These are phyloP conservation scores for Cottoperca gobio DNA, from an alignment of 2,797 vertebrate genomes.

Conservation along the genomic window DNA sequence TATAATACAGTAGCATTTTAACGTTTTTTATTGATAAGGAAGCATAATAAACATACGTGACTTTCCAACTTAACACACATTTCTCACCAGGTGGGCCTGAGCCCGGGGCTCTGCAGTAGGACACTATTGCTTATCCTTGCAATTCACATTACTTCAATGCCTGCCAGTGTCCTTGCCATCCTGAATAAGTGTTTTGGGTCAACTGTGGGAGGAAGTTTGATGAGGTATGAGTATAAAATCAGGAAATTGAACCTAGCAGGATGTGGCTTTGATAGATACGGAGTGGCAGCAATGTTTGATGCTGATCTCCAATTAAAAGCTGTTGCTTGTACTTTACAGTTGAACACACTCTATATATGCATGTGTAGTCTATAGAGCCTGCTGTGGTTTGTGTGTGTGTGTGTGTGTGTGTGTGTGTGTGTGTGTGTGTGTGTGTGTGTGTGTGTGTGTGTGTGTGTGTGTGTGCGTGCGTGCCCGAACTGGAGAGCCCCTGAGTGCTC, in stretches of 20 bases:
- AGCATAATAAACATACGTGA: too few relatives aligned
- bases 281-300: slow-evolving; percentile 37
- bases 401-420: slow-evolving; percentile 17
- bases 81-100: too few relatives aligned
- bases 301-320: slow-evolving; percentile 59
- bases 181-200: neutral
- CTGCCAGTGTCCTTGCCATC: neutral
- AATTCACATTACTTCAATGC: neutral
- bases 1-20: too few relatives aligned
- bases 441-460: slow-evolving; percentile 13
- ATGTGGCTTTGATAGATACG: slow-evolving; percentile 45
- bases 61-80: too few relatives aligned
- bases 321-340: slow-evolving; percentile 55
- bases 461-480: slow-evolving; percentile 71
- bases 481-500: slow-evolving; percentile 91
- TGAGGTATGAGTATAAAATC: slow-evolving; percentile 26
- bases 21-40: too few relatives aligned
- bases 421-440: slow-evolving; percentile 33
- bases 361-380: slow-evolving; percentile 58
- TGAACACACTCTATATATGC: slow-evolving; percentile 42
- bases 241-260: slow-evolving; percentile 31
- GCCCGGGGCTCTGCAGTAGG: too few relatives aligned
- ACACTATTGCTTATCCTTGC: neutral
- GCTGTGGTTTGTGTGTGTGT: slow-evolving; percentile 66
- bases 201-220: slow-evolving; percentile 18